phyloP scores from a whole-genome alignment of 2,797 vertebrate species.

The Heteromormyrus szaboi region DNA sequence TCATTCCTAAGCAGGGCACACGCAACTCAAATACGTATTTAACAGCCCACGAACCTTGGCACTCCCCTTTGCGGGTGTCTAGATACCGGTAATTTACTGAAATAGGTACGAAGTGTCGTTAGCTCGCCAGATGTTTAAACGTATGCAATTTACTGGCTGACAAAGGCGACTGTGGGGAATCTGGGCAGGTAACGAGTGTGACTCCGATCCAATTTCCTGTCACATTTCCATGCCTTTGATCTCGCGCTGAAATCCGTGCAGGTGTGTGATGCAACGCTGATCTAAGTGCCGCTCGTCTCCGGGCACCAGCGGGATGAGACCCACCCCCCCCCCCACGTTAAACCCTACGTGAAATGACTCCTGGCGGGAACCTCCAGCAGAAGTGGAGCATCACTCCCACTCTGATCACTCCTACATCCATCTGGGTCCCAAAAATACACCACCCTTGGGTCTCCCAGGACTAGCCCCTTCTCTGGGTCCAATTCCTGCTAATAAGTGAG shows the following conservation, averaged over 20 bases:
- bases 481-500: conserved; percentile 18
- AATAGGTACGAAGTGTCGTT: not conserved
- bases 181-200: conserved; percentile 53
- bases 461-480: conserved; percentile 12
- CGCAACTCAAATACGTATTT: not conserved
- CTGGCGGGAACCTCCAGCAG: not conserved
- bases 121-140: conserved; percentile 27
- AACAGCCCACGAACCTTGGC: not conserved
- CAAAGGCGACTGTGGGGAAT: conserved; percentile 58
- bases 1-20: not conserved
- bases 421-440: conserved; percentile 12
- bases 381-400: not conserved
- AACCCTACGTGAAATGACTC: not conserved
- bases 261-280: conserved; percentile 65
- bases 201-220: conserved; percentile 59
- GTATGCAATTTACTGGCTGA: conserved; percentile 69
- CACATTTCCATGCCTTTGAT: conserved; percentile 47
- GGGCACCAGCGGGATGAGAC: conserved; percentile 41
- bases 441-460: not conserved
- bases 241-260: conserved; percentile 53
- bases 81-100: not conserved
- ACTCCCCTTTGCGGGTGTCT: not conserved
- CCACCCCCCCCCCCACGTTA: not conserved
- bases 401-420: not conserved
- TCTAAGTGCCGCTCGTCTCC: conserved; percentile 73